Percentiles rank a stretch among this genome's conserved stretches.
Conservation (phyloP, 2,797 vertebrate genomes). For the Ispidina picta region DNA sequence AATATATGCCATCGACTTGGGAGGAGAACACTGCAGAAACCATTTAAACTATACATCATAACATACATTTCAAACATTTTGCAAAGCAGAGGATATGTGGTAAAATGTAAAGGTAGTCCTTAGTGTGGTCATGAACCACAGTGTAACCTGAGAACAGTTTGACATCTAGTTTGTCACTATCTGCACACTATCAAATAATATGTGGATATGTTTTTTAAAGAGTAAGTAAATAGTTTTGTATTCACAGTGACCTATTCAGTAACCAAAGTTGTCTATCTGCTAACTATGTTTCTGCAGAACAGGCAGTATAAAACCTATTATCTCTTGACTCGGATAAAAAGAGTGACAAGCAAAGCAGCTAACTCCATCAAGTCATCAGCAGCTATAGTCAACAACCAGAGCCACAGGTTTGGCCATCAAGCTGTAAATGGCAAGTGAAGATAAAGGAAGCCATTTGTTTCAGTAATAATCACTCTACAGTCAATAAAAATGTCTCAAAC, state of each 20-base stretch:
- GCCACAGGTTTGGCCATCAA: neutral
- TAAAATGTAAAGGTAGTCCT: neutral
- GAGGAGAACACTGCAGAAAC: neutral
- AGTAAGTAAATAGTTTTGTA: neutral
- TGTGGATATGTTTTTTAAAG: neutral
- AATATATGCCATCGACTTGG: neutral
- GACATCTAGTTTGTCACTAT: neutral
- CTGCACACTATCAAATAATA: neutral
- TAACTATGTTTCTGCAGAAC: neutral
- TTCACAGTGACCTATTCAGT: neutral
- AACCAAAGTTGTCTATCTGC: neutral
- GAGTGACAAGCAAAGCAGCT: constrained; percentile 1
- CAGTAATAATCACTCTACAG: neutral
- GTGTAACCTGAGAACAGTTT: neutral
- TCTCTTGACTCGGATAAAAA: neutral
- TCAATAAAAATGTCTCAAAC: constrained; percentile 23
- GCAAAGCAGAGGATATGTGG: neutral
- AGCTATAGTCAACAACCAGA: constrained; percentile 18
- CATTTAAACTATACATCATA: neutral
- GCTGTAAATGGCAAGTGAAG: neutral
- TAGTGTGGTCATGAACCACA: neutral
- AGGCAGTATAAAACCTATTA: neutral
- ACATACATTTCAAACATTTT: neutral
- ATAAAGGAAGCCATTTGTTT: constrained; percentile 12
- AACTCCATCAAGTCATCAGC: constrained; percentile 1